These are phyloP conservation scores for Yponomeuta sedellus DNA, from an alignment of 2,888 invertebrate genomes.

Conservation along the genomic window DNA sequence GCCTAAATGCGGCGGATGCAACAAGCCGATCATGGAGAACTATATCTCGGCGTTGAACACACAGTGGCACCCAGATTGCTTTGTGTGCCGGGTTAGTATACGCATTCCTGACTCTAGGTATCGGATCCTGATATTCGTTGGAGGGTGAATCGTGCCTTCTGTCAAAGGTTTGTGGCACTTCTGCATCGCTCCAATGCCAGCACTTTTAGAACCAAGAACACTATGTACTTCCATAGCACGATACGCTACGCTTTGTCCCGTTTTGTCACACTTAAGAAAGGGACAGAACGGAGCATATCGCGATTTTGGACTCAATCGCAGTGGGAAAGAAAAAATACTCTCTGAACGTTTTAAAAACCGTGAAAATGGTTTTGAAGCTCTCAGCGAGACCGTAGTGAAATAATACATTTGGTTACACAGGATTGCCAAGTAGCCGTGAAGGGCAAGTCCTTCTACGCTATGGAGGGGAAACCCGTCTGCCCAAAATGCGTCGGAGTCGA, in stretches of 20 bases:
- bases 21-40: constrained; percentile 96
- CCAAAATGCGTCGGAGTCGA: constrained; percentile 94
- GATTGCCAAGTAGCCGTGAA: constrained; percentile 95
- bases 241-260: too few relatives aligned
- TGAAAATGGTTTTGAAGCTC: background rate
- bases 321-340: constrained; percentile 38
- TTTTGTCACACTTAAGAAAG: too few relatives aligned
- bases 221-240: too few relatives aligned
- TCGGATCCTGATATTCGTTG: background rate
- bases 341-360: constrained; percentile 26
- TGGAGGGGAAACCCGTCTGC: constrained; percentile 97
- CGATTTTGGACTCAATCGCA: too few relatives aligned
- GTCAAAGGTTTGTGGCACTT: background rate
- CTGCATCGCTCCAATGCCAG: constrained; percentile 32
- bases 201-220: constrained; percentile 20
- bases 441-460: constrained; percentile 97
- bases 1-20: constrained; percentile 97
- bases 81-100: constrained; percentile 96
- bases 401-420: constrained; percentile 71
- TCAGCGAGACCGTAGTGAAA: background rate
- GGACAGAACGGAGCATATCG: too few relatives aligned
- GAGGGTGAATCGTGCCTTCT: background rate
- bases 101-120: constrained; percentile 10
- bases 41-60: constrained; percentile 98
- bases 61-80: constrained; percentile 99